Conservation (phyloP, 2,113 vertebrate species). For the Hippoglossus stenolepis region DNA sequence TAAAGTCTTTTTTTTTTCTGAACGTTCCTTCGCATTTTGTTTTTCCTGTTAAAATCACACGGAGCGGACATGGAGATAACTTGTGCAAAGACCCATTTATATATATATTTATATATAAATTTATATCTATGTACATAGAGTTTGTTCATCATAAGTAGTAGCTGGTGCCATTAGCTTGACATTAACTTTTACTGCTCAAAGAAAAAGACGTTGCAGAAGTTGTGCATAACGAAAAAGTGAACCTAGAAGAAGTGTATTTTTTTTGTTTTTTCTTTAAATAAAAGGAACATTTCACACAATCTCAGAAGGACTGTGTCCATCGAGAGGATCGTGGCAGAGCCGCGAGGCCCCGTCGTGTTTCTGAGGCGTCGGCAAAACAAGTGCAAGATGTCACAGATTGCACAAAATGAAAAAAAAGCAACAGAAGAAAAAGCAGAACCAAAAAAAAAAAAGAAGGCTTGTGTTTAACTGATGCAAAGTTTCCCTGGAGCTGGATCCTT, state of each 20-base stretch:
- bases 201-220: constrained; percentile 47
- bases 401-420: constrained; percentile 37
- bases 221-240: constrained; percentile 54
- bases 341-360: background rate
- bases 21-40: constrained; percentile 65
- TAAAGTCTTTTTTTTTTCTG: constrained; percentile 70
- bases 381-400: constrained; percentile 60
- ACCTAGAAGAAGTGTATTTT: constrained; percentile 33
- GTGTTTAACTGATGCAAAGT: constrained; percentile 20
- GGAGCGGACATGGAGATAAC: constrained; percentile 81
- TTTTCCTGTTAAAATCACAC: constrained; percentile 79
- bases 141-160: constrained; percentile 70
- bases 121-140: constrained; percentile 77
- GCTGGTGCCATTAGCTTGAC: constrained; percentile 75
- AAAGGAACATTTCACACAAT: constrained; percentile 56
- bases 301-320: constrained; percentile 44
- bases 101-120: constrained; percentile 82
- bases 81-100: constrained; percentile 85
- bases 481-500: constrained; percentile 2
- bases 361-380: constrained; percentile 38
- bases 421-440: no score
- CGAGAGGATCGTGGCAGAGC: constrained; percentile 16
- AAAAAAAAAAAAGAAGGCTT: constrained; percentile 26
- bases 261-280: constrained; percentile 10
- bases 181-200: constrained; percentile 70